These are phyloP conservation scores for Bimastos eiseni DNA, from an alignment of 2,888 invertebrate species.

Conservation along the genomic window DNA sequence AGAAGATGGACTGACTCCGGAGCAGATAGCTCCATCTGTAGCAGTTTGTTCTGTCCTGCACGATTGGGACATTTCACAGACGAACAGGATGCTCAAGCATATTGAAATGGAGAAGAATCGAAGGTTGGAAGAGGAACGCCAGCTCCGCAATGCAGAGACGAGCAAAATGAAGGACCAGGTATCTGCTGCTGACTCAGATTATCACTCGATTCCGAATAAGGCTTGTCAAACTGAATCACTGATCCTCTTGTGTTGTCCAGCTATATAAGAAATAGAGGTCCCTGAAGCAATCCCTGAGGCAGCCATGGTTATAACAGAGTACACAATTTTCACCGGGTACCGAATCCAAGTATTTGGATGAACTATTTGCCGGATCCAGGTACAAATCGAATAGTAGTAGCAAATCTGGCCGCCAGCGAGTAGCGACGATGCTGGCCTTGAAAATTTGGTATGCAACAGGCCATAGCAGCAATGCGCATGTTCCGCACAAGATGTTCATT, in stretches of 20 bases:
- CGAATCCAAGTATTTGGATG: too few species aligned
- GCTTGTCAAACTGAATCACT: slow-evolving; percentile 43
- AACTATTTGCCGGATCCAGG: too few species aligned
- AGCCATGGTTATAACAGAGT: too few species aligned
- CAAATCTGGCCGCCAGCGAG: too few species aligned
- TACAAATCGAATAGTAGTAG: too few species aligned
- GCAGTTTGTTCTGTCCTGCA: slow-evolving; percentile 51
- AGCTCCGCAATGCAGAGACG: slow-evolving; percentile 54
- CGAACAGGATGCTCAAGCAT: slow-evolving; percentile 55
- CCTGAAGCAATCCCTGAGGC: too few species aligned
- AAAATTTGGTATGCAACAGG: too few species aligned
- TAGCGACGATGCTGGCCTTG: too few species aligned
- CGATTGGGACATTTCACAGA: slow-evolving; percentile 57
- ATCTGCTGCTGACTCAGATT: slow-evolving; percentile 53
- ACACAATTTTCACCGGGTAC: too few species aligned
- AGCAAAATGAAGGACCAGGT: slow-evolving; percentile 55
- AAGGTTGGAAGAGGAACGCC: slow-evolving; percentile 51
- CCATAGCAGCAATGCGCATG: too few species aligned
- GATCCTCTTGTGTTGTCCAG: neutral
- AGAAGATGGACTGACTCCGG: slow-evolving; percentile 58
- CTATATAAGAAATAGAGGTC: too few species aligned
- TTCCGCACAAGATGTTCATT: too few species aligned
- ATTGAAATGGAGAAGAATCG: slow-evolving; percentile 53
- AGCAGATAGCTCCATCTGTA: slow-evolving; percentile 53
- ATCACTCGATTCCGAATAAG: slow-evolving; percentile 53